A percentile compares a stretch with the other conserved stretches of the same genome.
phyloP scores from a whole-genome alignment of 2,797 vertebrate species.

The Pseudotriccus pelzelni region DNA sequence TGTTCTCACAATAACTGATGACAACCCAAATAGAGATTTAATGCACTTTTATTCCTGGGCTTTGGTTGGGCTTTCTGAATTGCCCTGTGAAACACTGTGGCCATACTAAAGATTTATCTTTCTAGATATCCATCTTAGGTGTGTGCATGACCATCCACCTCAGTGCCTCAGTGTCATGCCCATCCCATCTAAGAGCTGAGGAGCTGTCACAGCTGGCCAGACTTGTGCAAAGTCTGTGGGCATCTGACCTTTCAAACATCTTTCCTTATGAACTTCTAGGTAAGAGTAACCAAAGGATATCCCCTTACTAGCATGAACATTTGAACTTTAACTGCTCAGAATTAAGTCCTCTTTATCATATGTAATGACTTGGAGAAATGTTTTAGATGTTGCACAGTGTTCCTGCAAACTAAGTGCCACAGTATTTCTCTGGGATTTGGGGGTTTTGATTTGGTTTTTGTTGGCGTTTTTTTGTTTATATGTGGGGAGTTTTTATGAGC shows the following conservation, averaged over 20 bases:
- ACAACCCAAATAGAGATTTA: background rate
- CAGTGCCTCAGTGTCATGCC: background rate
- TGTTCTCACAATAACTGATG: background rate
- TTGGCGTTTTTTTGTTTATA: background rate
- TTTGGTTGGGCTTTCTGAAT: background rate
- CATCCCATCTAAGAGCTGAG: background rate
- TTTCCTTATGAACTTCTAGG: background rate
- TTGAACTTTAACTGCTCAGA: background rate
- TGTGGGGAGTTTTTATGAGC: background rate
- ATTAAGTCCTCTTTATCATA: background rate
- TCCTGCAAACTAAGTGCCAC: background rate
- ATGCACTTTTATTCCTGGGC: background rate
- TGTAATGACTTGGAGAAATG: background rate
- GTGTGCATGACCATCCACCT: accelerated
- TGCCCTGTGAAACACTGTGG: background rate
- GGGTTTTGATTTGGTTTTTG: background rate
- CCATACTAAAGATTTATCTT: background rate
- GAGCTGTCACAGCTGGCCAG: background rate
- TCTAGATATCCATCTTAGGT: background rate
- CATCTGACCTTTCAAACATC: background rate
- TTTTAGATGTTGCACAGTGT: background rate
- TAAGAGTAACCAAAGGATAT: background rate
- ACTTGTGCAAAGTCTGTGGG: accelerated
- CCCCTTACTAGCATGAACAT: background rate
- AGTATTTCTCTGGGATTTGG: background rate